A percentile compares a stretch with the other conserved stretches of the same genome.
These are phyloP conservation scores for Spea bombifrons DNA, from an alignment of 2,113 vertebrate genomes.

Conservation along the genomic window DNA sequence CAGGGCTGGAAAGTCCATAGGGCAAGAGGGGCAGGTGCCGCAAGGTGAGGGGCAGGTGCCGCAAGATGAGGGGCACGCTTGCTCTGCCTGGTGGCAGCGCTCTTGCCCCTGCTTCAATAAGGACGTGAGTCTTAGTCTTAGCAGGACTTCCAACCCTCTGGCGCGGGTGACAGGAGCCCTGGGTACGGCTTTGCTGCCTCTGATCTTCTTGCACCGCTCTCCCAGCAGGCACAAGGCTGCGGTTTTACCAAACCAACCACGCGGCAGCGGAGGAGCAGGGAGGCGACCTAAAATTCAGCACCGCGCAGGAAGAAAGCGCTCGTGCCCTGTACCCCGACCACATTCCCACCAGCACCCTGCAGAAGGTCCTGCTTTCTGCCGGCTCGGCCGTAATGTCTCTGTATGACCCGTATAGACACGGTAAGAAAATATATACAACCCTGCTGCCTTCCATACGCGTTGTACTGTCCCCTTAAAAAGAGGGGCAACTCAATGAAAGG, in stretches of 20 bases:
- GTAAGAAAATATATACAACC: conserved; percentile 60
- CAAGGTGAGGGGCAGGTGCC: too few relatives aligned
- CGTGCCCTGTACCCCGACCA: conserved; percentile 76
- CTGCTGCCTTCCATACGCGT: neutral
- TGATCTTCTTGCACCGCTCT: neutral
- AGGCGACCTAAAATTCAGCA: neutral
- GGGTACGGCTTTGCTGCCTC: neutral
- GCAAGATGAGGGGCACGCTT: too few relatives aligned
- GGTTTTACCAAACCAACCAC: neutral
- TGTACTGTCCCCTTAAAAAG: too few relatives aligned
- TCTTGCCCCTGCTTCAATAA: too few relatives aligned
- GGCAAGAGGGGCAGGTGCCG: too few relatives aligned
- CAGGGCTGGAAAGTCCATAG: too few relatives aligned
- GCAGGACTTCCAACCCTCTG: too few relatives aligned
- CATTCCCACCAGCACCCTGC: conserved; percentile 77
- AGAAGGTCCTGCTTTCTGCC: conserved; percentile 81
- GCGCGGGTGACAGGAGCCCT: too few relatives aligned
- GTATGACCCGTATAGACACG: conserved; percentile 87
- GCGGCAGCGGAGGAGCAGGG: neutral
- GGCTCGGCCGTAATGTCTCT: conserved; percentile 83
- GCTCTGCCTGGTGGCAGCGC: too few relatives aligned
- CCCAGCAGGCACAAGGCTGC: neutral
- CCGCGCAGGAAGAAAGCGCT: neutral
- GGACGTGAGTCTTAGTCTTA: neutral
- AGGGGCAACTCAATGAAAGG: too few relatives aligned